Percentiles rank a stretch among this genome's conserved stretches.
Conservation (phyloP, 2,113 vertebrate species). For the Carassius carassius region DNA sequence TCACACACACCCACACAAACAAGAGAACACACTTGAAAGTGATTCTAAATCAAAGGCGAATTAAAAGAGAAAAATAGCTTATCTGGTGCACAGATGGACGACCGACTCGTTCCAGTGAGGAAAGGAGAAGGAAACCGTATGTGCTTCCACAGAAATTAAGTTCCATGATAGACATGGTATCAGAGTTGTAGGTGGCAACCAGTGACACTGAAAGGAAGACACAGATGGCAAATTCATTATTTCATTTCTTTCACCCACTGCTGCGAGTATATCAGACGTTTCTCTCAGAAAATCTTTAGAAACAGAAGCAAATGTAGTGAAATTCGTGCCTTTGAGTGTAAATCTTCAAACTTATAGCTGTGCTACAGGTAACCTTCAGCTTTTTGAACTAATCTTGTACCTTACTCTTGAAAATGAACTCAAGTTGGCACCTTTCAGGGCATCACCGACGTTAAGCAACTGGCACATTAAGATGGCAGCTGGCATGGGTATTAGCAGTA, state of each 20-base stretch:
- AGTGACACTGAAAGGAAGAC: slow-evolving; percentile 36
- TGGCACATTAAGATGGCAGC: slow-evolving; percentile 46
- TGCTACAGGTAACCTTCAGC: neutral
- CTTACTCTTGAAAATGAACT: slow-evolving; percentile 15
- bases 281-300: neutral
- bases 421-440: slow-evolving; percentile 1
- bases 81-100: slow-evolving; percentile 44
- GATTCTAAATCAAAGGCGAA: slow-evolving; percentile 45
- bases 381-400: neutral
- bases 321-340: neutral
- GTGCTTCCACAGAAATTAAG: slow-evolving; percentile 16
- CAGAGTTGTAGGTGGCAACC: slow-evolving; percentile 38
- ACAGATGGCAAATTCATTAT: slow-evolving; percentile 28
- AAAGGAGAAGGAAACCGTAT: neutral
- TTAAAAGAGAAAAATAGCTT: slow-evolving; percentile 32
- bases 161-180: slow-evolving; percentile 25
- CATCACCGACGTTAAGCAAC: slow-evolving; percentile 27
- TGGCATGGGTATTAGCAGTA: slow-evolving; percentile 44
- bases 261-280: neutral
- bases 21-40: slow-evolving; percentile 44
- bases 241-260: slow-evolving; percentile 5
- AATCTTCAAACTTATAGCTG: neutral
- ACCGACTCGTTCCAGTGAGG: neutral
- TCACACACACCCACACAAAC: slow-evolving; percentile 33
- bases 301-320: neutral